These are phyloP conservation scores for Temnothorax curvispinosus DNA, from an alignment of 1,140 invertebrate genomes.

Conservation along the genomic window DNA sequence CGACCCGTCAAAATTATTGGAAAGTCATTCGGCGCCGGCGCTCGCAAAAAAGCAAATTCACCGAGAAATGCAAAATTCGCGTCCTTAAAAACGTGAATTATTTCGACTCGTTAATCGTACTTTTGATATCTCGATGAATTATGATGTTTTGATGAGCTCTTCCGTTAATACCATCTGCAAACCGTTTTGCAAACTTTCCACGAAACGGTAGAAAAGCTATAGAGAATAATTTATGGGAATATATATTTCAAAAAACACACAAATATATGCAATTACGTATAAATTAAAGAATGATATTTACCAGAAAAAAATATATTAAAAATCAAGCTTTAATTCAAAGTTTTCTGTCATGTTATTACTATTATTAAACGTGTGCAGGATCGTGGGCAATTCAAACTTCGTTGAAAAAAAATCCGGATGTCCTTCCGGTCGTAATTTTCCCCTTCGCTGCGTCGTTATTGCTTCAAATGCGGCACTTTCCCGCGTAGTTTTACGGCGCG, in stretches of 20 bases:
- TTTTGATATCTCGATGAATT: slow-evolving; percentile 48
- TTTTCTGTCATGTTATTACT: background rate
- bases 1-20: slow-evolving; percentile 57
- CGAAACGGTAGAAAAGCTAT: background rate
- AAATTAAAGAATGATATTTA: background rate
- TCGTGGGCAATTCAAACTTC: background rate
- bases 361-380: background rate
- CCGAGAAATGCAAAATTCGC: slow-evolving; percentile 36
- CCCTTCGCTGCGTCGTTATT: background rate
- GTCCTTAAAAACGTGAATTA: slow-evolving; percentile 51
- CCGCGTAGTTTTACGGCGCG: background rate
- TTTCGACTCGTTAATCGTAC: slow-evolving; percentile 51
- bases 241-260: background rate
- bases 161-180: slow-evolving; percentile 9
- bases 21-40: slow-evolving; percentile 42
- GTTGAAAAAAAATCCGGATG: slow-evolving; percentile 8
- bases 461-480: background rate
- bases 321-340: background rate
- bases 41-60: slow-evolving; percentile 37
- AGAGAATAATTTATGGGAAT: background rate
- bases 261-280: background rate
- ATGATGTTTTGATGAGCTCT: slow-evolving; percentile 49
- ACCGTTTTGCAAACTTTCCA: background rate
- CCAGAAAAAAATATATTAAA: background rate
- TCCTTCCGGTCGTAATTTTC: background rate